A percentile compares a stretch with the other conserved stretches of the same genome.
Evolutionary conservation across 2,888 invertebrate genomes (phyloP).

Genomic region (Crocallis elinguaria): DNA sequence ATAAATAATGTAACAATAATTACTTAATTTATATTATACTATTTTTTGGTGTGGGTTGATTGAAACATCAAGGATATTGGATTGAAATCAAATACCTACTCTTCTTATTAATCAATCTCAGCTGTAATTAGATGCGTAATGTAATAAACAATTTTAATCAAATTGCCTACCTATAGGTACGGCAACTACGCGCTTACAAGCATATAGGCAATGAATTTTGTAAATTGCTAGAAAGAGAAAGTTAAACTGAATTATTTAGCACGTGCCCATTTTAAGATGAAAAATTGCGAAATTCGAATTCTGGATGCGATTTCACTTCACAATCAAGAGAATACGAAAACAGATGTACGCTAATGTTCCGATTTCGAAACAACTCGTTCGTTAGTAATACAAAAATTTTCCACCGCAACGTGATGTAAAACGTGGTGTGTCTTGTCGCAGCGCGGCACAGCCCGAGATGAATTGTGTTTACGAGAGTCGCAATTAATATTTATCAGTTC

Average conservation of each 20-base stretch:
- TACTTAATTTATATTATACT: no score
- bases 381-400: slow-evolving; percentile 58
- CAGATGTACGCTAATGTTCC: slow-evolving; percentile 43
- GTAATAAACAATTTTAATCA: no score
- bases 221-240: slow-evolving; percentile 64
- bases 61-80: no score
- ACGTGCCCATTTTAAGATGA: slow-evolving; percentile 55
- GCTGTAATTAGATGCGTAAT: no score
- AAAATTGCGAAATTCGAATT: slow-evolving; percentile 63
- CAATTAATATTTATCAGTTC: slow-evolving; percentile 74
- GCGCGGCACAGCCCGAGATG: slow-evolving; percentile 28
- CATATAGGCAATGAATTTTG: slow-evolving; percentile 30
- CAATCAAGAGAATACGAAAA: slow-evolving; percentile 56
- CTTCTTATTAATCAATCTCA: no score
- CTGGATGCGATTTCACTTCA: slow-evolving; percentile 62
- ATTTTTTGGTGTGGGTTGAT: no score
- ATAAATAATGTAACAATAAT: no score
- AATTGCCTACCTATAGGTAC: no score
- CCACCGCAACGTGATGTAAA: slow-evolving; percentile 51
- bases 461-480: slow-evolving; percentile 48
- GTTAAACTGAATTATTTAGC: slow-evolving; percentile 62
- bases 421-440: slow-evolving; percentile 48
- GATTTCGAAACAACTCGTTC: slow-evolving; percentile 57
- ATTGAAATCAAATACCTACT: no score
- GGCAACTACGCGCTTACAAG: no score